These are phyloP conservation scores for Dexiosoma caninum DNA, from an alignment of 2,888 invertebrate species.

Conservation along the genomic window DNA sequence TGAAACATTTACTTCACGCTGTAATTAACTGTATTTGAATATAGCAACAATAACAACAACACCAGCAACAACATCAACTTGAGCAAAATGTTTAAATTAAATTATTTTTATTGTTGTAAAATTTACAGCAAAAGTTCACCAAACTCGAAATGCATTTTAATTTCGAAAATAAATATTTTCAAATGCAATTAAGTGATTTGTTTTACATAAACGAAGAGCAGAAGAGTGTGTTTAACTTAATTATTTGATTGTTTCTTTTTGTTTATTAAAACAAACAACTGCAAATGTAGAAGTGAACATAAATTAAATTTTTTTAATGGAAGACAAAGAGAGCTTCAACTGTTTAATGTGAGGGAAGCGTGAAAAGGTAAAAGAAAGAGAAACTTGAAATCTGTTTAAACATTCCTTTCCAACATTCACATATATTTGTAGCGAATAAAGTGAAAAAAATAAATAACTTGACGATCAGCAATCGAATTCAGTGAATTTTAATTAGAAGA, in stretches of 20 bases:
- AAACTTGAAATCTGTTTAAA: neutral
- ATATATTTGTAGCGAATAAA: too few species aligned
- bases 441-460: too few species aligned
- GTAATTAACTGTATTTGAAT: conserved; percentile 38
- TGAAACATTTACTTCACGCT: conserved; percentile 17
- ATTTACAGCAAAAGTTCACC: conserved; percentile 9
- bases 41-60: neutral
- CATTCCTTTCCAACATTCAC: neutral
- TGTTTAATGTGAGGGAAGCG: neutral
- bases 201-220: neutral
- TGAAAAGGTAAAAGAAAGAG: neutral
- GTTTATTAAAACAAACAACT: conserved; percentile 8
- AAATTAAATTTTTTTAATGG: conserved; percentile 27
- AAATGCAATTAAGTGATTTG: conserved; percentile 47
- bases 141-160: conserved; percentile 36
- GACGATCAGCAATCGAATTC: too few species aligned
- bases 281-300: neutral
- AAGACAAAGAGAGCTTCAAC: neutral
- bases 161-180: conserved; percentile 47
- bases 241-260: neutral
- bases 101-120: conserved; percentile 16
- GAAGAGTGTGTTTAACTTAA: neutral
- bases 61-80: too few species aligned
- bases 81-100: conserved; percentile 23
- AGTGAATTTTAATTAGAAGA: too few species aligned